Base-by-base conservation (phyloP, 2,888 invertebrate species). In the Carterocephalus palaemon region DNA sequence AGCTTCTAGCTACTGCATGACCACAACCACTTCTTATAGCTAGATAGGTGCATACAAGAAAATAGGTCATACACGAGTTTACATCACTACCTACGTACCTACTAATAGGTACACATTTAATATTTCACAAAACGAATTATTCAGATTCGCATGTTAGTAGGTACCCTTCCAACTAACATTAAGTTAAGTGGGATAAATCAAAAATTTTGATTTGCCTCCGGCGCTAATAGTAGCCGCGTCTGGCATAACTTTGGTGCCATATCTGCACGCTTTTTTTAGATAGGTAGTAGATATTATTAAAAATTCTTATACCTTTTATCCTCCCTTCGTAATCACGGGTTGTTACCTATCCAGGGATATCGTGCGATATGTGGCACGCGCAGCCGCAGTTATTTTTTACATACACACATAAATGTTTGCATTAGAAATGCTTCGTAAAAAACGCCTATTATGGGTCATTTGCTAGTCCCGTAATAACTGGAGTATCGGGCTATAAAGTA, bases 401-500 rank as follows among this genome's bases (percentile, higher is more conserved):
- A 17, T 28, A 9, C 17, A 10, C n/a, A 34, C 13, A n/a, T 12
- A 20, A 42, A 8, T 7, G 8, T 36, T 36, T 23, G 10, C 10
- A 33, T 15, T 33, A 32, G 19, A 34, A 42, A 34, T 15, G 28
- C 19, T 20, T 20, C 2, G 9, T 13, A 28, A 42, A 41, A 36
- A 43, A n/a, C n/a, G n/a, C n/a, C 28, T 22, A 29, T 36, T 43
- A 43, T 17, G 32, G 49, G 39, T 56, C 46, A 47, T 47, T 57
- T 48, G 47, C 54, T 54, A 54, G 33, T 34, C 52, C 41, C 17
- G 20, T 54, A 70, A 68, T 64, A 56, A 60, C 45, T 13, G 57
- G 63, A 48, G 39, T 51, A 54, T 56, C 49, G 49, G 53, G 47
- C 53, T 53, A 54, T 65, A 65, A 66, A 67, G 67, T 67, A 66